A percentile compares a stretch with the other conserved stretches of the same genome.
Conservation (phyloP, 1,140 invertebrate genomes). For the Conus ventricosus region DNA sequence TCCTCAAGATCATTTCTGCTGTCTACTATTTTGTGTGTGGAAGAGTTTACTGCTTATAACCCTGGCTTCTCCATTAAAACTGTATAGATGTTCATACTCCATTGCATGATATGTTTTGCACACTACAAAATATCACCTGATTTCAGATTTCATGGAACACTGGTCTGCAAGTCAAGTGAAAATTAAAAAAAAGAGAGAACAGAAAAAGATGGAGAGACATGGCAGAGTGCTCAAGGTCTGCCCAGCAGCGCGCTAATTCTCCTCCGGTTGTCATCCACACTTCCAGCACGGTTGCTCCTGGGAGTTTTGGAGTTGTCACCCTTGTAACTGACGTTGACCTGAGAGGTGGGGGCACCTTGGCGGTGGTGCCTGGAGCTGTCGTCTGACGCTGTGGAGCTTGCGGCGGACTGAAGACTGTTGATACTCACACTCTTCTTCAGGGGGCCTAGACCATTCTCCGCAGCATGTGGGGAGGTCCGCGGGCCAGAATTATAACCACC, state of each 20-base stretch:
- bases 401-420: slow-evolving; percentile 14
- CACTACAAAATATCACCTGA: no score
- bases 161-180: no score
- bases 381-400: slow-evolving; percentile 21
- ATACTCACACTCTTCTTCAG: slow-evolving; percentile 26
- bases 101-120: no score
- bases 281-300: slow-evolving; percentile 43
- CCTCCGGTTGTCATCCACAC: slow-evolving; percentile 47
- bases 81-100: no score
- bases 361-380: slow-evolving; percentile 23
- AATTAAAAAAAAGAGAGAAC: no score
- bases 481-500: neutral
- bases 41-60: no score
- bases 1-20: no score
- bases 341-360: slow-evolving; percentile 32
- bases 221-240: slow-evolving; percentile 9
- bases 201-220: no score
- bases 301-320: slow-evolving; percentile 47
- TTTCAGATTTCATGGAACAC: no score
- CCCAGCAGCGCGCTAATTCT: slow-evolving; percentile 56
- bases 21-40: no score
- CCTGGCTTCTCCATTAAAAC: no score
- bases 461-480: neutral
- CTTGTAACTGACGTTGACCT: slow-evolving; percentile 45
- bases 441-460: slow-evolving; percentile 18